Evolutionary conservation across 1,140 invertebrate species (phyloP).

Genomic region (Zaprionus davidi): DNA sequence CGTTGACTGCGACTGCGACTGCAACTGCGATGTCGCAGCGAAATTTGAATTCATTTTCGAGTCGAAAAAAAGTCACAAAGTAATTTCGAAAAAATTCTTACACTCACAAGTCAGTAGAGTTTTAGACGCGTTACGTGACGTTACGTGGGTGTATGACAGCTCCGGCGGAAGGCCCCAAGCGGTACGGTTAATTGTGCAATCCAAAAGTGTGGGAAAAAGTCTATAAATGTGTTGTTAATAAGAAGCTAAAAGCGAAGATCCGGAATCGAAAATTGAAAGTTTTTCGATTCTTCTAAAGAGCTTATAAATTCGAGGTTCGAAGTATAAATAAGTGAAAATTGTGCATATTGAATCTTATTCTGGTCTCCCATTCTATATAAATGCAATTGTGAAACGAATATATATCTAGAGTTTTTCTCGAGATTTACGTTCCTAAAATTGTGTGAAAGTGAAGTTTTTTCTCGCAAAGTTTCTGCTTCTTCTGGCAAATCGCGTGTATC

Average conservation of each 20-base stretch:
- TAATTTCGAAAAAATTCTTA: conserved; percentile 81
- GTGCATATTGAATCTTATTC: neutral
- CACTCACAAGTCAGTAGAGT: conserved; percentile 72
- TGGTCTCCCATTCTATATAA: no score
- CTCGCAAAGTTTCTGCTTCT: neutral
- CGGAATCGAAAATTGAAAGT: neutral
- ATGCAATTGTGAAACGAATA: no score
- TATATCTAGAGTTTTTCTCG: no score
- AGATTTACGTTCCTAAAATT: neutral
- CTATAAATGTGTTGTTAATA: neutral
- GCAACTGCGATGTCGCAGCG: conserved; percentile 45
- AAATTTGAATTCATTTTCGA: conserved; percentile 81
- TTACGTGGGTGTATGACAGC: conserved; percentile 66
- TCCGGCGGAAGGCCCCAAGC: conserved; percentile 46
- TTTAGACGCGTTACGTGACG: conserved; percentile 75
- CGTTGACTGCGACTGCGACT: conserved; percentile 56
- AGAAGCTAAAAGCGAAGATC: conserved; percentile 8
- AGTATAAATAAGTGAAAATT: neutral
- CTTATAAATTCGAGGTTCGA: neutral
- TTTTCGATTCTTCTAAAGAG: neutral
- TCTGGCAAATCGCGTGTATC: conserved; percentile 15
- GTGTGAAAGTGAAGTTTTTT: neutral
- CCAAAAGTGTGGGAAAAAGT: conserved; percentile 2
- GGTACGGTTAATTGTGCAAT: conserved; percentile 1
- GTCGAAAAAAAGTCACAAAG: conserved; percentile 67